These are phyloP conservation scores for Ptychoptera albimana DNA, from an alignment of 2,888 invertebrate genomes.

Conservation along the genomic window DNA sequence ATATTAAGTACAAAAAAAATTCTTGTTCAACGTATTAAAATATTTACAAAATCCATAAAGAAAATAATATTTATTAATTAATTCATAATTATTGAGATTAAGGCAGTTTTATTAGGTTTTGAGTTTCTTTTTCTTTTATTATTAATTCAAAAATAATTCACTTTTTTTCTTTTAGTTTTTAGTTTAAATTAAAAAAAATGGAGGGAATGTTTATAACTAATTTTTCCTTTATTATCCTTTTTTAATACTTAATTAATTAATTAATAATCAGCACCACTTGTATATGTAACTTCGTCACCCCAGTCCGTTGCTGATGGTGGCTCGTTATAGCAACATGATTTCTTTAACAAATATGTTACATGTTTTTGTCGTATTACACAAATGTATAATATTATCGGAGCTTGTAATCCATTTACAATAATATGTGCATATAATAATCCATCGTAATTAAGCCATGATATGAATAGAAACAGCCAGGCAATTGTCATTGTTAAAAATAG, in stretches of 20 bases:
- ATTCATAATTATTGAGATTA: too few relatives aligned
- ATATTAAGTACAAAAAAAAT: constrained; percentile 10
- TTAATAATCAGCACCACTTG: constrained; percentile 44
- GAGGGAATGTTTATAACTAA: too few relatives aligned
- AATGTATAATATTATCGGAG: constrained; percentile 57
- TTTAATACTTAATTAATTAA: too few relatives aligned
- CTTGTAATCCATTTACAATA: constrained; percentile 58
- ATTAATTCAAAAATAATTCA: too few relatives aligned
- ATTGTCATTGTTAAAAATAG: constrained; percentile 57
- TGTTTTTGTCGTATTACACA: constrained; percentile 64
- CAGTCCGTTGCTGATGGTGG: constrained; percentile 62
- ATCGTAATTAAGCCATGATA: constrained; percentile 60
- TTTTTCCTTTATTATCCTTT: too few relatives aligned
- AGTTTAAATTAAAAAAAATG: too few relatives aligned
- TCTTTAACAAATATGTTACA: constrained; percentile 59
- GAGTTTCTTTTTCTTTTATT: too few relatives aligned
- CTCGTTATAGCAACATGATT: constrained; percentile 64
- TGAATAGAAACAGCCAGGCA: constrained; percentile 58
- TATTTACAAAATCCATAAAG: constrained; percentile 6
- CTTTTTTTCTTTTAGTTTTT: too few relatives aligned
- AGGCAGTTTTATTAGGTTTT: too few relatives aligned
- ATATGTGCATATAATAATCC: constrained; percentile 59
- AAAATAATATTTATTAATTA: too few relatives aligned
- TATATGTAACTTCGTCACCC: constrained; percentile 81
- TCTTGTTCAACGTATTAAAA: constrained; percentile 3